Conservation (phyloP, 2,888 invertebrate genomes). For the Onthophagus sagittarius region DNA sequence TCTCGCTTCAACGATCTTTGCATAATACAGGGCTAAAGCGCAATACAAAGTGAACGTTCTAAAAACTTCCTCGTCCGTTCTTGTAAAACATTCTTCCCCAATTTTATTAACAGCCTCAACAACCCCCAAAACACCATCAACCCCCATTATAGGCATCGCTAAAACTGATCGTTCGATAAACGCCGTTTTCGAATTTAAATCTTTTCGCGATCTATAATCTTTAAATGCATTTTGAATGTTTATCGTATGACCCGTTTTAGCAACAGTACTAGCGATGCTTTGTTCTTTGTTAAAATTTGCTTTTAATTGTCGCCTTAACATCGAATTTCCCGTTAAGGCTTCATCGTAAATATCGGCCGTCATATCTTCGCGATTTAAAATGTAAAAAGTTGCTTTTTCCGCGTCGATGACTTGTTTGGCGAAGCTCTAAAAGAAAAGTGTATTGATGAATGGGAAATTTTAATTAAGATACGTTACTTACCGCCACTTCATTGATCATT, state of each 20-base stretch:
- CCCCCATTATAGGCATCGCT: constrained; percentile 54
- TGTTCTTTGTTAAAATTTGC: constrained; percentile 51
- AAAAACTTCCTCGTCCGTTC: constrained; percentile 55
- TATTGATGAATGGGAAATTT: background rate
- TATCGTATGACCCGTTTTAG: constrained; percentile 49
- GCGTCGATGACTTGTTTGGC: constrained; percentile 57
- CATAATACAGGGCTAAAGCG: constrained; percentile 56
- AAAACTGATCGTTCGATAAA: constrained; percentile 56
- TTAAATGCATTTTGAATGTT: constrained; percentile 57
- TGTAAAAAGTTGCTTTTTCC: constrained; percentile 57
- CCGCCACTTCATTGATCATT: constrained; percentile 59
- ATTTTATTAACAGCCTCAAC: constrained; percentile 58
- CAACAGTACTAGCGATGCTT: constrained; percentile 55
- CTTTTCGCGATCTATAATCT: constrained; percentile 54
- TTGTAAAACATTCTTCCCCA: constrained; percentile 49
- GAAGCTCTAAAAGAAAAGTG: constrained; percentile 48
- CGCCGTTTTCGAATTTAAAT: constrained; percentile 55
- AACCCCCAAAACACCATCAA: constrained; percentile 53
- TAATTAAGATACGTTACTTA: constrained; percentile 34
- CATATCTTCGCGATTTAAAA: constrained; percentile 52
- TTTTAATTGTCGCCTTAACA: constrained; percentile 53
- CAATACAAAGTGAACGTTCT: constrained; percentile 57
- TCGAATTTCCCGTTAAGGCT: constrained; percentile 47
- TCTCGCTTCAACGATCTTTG: constrained; percentile 52
- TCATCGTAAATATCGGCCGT: constrained; percentile 60